These are phyloP conservation scores for Dendroctonus ponderosae DNA, from an alignment of 1,140 invertebrate genomes.

Conservation along the genomic window DNA sequence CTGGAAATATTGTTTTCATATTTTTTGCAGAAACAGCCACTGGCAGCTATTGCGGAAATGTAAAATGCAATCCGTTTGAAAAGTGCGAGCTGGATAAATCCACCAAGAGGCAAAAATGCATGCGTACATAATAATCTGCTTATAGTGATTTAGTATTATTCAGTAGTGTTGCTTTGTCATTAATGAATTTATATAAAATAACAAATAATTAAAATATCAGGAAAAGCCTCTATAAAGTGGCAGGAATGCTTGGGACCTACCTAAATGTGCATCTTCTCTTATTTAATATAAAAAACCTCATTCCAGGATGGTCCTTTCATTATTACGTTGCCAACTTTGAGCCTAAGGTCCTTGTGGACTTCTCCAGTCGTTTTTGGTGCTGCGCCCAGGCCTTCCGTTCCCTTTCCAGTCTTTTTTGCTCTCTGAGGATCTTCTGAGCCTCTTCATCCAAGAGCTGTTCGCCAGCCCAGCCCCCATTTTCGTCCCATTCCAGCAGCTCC, in stretches of 20 bases:
- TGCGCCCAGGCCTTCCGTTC: conserved; percentile 53
- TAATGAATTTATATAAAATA: no score
- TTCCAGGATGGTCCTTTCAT: no score
- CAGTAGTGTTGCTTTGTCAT: no score
- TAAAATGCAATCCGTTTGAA: conserved; percentile 64
- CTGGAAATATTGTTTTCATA: neutral
- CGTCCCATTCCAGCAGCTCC: conserved; percentile 54
- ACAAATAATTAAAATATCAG: no score
- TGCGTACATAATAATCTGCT: conserved; percentile 52
- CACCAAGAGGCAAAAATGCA: conserved; percentile 66
- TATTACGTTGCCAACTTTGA: conserved; percentile 41
- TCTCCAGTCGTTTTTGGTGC: conserved; percentile 54
- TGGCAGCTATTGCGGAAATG: conserved; percentile 64
- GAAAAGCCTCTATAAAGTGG: no score
- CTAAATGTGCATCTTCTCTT: no score
- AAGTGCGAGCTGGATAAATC: conserved; percentile 64
- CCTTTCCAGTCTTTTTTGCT: conserved; percentile 53
- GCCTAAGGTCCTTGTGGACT: conserved; percentile 50
- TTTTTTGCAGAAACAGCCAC: conserved; percentile 53
- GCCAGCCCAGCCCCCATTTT: conserved; percentile 56
- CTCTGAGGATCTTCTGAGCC: conserved; percentile 51
- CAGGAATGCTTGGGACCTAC: no score
- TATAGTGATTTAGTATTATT: no score
- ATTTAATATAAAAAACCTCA: no score
- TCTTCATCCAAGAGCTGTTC: conserved; percentile 52